These are phyloP conservation scores for Oceanodroma tethys DNA, from an alignment of 2,113 vertebrate species.

Conservation along the genomic window DNA sequence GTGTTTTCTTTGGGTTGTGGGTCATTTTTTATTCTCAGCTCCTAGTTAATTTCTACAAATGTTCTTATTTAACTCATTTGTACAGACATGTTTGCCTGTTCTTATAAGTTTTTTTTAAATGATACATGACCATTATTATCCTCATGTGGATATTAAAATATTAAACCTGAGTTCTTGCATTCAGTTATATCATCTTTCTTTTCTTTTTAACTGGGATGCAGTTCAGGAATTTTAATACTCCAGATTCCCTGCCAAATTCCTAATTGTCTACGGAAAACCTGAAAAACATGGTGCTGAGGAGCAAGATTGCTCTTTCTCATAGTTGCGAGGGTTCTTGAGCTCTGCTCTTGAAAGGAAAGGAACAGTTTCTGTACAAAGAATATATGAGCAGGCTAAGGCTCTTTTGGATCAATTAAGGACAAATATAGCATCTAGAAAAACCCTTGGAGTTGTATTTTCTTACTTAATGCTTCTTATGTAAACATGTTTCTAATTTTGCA, in stretches of 20 bases:
- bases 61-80: background rate
- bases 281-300: background rate
- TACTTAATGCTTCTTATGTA: background rate
- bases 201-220: background rate
- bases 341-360: background rate
- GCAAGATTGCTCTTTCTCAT: background rate
- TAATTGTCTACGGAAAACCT: background rate
- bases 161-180: background rate
- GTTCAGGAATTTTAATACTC: background rate
- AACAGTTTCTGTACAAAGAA: background rate
- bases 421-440: background rate
- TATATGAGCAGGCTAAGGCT: background rate
- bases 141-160: background rate
- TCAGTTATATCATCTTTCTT: background rate
- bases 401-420: background rate
- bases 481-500: background rate
- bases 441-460: background rate
- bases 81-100: background rate
- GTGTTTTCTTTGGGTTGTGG: accelerated
- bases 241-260: background rate
- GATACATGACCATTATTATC: background rate
- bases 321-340: background rate
- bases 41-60: background rate
- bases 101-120: background rate
- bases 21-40: background rate